Evolutionary conservation across 2,888 invertebrate species (phyloP), one percentile per base, ranked within the genome.

Genomic region (Clivina fossor): DNA sequence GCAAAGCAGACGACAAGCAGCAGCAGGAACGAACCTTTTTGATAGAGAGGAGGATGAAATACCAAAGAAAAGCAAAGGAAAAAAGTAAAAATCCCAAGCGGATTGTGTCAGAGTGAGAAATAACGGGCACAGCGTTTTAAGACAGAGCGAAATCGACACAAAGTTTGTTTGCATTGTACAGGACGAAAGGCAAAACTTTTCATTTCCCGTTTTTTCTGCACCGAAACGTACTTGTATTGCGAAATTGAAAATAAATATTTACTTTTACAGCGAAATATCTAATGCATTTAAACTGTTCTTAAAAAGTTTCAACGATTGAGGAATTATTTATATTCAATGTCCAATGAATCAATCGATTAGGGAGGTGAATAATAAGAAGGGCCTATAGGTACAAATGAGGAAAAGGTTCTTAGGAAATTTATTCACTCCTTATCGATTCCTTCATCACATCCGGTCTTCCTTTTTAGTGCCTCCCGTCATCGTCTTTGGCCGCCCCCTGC

Each of bases 281-380:
- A 58, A 63, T 64, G 63, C 62, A 64, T 64, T 64, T 64, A 64
- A 64, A 63, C 59, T 53, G 62, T 62, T 59, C 59, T 61, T 62
- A 62, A 62, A 61, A 62, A 61, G 60, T 61, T 60, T 57, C 57
- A 49, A 53, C 57, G 62, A 60, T 60, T 62, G 60, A 58, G 16
- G 43, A 41, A 43, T 51, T 51, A 51, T 51, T 51, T 51, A 51
- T 51, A 51, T 33, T 13, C 51, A 51, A 41, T 41, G 41, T 32
- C 51, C 51, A 37, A 50, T 50, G 50, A 51, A 51, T 19, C 32
- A 51, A 13, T 22, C 15, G 41, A 51, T 33, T 51, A 51, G 43
- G 41, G 51, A 51, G 51, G 43, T 33, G 38, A 50, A 51, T 33
- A 43, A 32, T 30, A 40, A 22, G 22, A 35, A 16, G 37, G 20